Percentiles rank a stretch among this genome's conserved stretches.
Evolutionary conservation across 2,888 invertebrate species (phyloP).

Genomic region (Xylota sylvarum): DNA sequence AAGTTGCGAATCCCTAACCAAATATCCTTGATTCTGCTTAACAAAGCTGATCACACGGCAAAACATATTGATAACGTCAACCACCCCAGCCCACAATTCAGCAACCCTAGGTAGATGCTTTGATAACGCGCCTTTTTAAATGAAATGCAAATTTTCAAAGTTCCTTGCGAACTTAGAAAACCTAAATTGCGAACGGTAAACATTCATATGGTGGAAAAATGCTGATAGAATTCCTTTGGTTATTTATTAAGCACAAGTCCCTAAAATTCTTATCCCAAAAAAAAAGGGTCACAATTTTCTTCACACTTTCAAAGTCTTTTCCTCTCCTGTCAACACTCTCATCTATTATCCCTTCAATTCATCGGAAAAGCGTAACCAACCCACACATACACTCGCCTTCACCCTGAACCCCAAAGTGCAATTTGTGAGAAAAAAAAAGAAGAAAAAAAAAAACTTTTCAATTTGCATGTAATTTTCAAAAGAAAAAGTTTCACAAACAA

Average conservation of each 20-base stretch:
- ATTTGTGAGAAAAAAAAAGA: conserved; percentile 30
- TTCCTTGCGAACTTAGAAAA: not conserved
- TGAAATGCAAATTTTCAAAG: not conserved
- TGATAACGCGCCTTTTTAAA: not conserved
- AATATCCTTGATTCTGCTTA: not conserved
- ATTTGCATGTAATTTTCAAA: conserved; percentile 50
- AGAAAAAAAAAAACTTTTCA: conserved; percentile 41
- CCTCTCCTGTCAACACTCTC: not conserved
- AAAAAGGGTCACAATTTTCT: conserved; percentile 20
- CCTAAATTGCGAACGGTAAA: conserved; percentile 2
- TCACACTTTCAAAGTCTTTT: not conserved
- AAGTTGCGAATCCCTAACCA: not conserved
- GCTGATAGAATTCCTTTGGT: not conserved
- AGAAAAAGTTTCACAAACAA: conserved; percentile 5
- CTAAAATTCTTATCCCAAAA: not conserved
- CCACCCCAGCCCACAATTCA: not conserved
- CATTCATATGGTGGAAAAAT: not conserved
- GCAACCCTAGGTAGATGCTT: not conserved
- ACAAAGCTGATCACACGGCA: not conserved
- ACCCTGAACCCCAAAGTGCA: conserved; percentile 21
- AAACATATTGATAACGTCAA: not conserved
- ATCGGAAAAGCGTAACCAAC: not conserved
- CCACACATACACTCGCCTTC: not conserved
- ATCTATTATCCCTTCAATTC: conserved; percentile 41
- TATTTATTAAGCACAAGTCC: not conserved